Base-by-base conservation (phyloP, 2,113 vertebrate species). In the Chionomys nivalis region DNA sequence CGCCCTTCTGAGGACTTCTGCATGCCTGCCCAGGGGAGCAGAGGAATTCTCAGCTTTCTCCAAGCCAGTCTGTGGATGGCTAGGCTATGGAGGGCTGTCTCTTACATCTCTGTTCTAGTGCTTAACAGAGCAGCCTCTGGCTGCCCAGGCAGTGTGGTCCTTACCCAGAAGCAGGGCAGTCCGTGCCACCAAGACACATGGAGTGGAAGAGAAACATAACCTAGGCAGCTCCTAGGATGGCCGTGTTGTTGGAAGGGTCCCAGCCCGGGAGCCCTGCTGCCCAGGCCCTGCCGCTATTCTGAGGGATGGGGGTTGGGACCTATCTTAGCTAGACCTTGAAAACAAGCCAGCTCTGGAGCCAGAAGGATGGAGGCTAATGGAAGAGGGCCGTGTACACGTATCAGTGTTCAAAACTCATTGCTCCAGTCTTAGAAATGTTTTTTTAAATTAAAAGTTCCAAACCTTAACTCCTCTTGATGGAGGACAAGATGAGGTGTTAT, bases 81-180 rank as follows among this genome's bases (percentile, higher is more conserved):
- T 5, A 14, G 81, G n/a, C 65, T 39, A 12, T 4, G 17, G 39
- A 93, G 44, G 66, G 16, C 31, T n/a, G 11, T 65, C n/a, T 86
- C 85, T 61, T 52, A 42, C 17, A n/a, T 58, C 75, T 49, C 5
- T 7, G 31, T 85, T 36, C n/a, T 47, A 13, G n/a, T 61, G 7
- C 19, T 73, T 49, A 61, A 61, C 8, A 23, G 36, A 68, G 14
- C 39, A 12, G 28, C 12, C 39, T 63, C 73, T 66, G 65, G 66
- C 61, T 47, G 10, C 24, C 7, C 26, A 10, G 33, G 49, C 33
- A 63, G 63, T 13, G 8, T 0, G 1, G 12, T 49, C 24, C 58
- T 81, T 36, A 93, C 95, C 96, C 88, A 26, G 91, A 73, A 63
- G 70, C 65, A n/a, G 33, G 33, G 72, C 23, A 58, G 26, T 42